Percentiles rank a stretch among this genome's conserved stretches.
These are phyloP conservation scores for Xiphophorus couchianus DNA, from an alignment of 2,113 vertebrate species.

Conservation along the genomic window DNA sequence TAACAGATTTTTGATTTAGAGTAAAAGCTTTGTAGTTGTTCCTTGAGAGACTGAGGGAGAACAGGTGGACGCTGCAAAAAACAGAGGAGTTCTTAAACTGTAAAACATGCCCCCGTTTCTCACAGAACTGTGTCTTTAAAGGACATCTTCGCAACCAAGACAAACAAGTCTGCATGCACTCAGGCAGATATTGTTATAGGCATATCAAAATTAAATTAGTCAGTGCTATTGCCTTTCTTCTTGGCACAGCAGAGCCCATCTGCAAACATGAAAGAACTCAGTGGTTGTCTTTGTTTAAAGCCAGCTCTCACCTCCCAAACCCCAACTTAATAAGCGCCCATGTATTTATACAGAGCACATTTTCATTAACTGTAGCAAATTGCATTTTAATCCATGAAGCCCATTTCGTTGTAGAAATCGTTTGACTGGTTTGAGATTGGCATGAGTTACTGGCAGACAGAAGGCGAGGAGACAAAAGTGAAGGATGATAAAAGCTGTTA, in stretches of 20 bases:
- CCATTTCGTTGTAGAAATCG: conserved; percentile 62
- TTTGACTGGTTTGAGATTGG: conserved; percentile 63
- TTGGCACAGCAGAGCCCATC: conserved; percentile 53
- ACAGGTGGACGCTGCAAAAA: conserved; percentile 20
- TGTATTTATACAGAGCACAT: conserved; percentile 61
- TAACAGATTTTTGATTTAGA: conserved; percentile 1
- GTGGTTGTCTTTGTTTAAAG: conserved; percentile 55
- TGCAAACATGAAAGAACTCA: conserved; percentile 66
- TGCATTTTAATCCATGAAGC: conserved; percentile 74
- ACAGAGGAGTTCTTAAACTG: conserved; percentile 20
- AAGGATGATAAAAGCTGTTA: conserved; percentile 51
- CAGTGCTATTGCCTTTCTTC: conserved; percentile 56
- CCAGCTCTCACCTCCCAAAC: conserved; percentile 42
- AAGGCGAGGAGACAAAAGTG: conserved; percentile 47
- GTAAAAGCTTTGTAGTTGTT: conserved; percentile 15
- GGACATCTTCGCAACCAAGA: conserved; percentile 24
- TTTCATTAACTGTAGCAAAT: conserved; percentile 74
- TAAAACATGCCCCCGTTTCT: conserved; percentile 5
- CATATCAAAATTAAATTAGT: conserved; percentile 68
- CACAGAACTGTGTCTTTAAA: conserved; percentile 24
- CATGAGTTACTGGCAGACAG: conserved; percentile 42
- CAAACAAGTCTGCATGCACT: conserved; percentile 58
- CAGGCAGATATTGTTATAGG: conserved; percentile 54
- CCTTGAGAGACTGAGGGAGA: not conserved
- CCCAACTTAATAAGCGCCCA: conserved; percentile 62